Base-by-base conservation (phyloP, 2,888 invertebrate genomes). In the Rugalucina vietnamica region DNA sequence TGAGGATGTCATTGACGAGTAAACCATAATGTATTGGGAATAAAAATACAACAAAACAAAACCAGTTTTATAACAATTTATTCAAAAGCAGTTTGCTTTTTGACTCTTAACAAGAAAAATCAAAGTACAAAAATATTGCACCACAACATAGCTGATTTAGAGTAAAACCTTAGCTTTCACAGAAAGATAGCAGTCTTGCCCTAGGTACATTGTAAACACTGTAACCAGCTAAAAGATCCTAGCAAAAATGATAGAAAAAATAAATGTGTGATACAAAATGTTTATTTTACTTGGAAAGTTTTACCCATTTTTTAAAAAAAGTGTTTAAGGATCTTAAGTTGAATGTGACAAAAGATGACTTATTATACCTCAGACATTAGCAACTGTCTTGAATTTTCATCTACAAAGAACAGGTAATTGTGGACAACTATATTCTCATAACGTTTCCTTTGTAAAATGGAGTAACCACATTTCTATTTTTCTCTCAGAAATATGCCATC, bases 111-210 rank as follows among this genome's bases (percentile, higher is more conserved):
- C n/a, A n/a, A n/a, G n/a, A n/a, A n/a, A n/a, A n/a, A n/a, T n/a
- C n/a, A n/a, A n/a, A n/a, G n/a, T n/a, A n/a, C 8, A 65, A 1
- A 65, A 65, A 34, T 65, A 65, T 65, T 65, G 65, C 65, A 65
- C 65, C 32, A 29, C 54, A 34, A 34, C 10, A 18, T 34, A 29
- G 34, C 65, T 65, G 65, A 65, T 65, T 34, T 65, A 29, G 65
- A 65, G 1, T 21, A 34, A 65, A 65, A 32, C 65, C 1, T 34
- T 3, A 65, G 65, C 65, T 65, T 65, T 65, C 29, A 21, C 14
- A 34, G 4, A 65, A 65, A 65, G 65, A 65, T 65, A 18, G 65
- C 65, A 12, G 65, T 34, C 34, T 34, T 65, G 24, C 4, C 34
- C 65, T 34, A 65, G 8, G 34, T 34, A 65, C 10, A 65, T 34